Base-by-base conservation (phyloP, 2,113 vertebrate species). In the Tyto alba region DNA sequence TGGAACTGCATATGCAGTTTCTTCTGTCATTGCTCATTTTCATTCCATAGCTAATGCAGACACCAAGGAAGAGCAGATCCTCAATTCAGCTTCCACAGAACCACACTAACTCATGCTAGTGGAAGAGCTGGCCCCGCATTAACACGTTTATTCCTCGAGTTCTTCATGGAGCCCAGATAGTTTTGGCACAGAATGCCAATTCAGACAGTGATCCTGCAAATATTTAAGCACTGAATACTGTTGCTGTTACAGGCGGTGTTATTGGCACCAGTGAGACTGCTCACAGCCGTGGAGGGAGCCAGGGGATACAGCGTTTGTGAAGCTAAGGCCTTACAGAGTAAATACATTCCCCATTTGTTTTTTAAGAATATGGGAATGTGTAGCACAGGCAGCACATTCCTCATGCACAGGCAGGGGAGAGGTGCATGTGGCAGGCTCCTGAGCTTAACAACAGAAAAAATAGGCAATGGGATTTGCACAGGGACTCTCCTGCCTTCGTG, bases 1-100 rank as follows among this genome's bases (percentile, higher is more conserved):
- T 73, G 59, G 84, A 97, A 96, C 80, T 94, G 81, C 90, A 94
- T 29, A 90, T 10, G 7, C 87, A 95, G 94, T 97, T 96, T 92
- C 93, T 96, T 92, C 93, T 96, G 94, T 92, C 95, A 89, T 80
- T 96, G 90, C 90, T 97, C 86, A 50, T 83, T 97, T 95, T 92
- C 94, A 95, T 89, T 95, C 85, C 56, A 90, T 52, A 91, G 90
- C 93, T 83, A 92, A 97, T 80, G 89, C 77, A 82, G 82, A 90
- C 85, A 93, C 66, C 48, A 41, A 78, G 83, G 84, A 91, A 78
- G 63, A 76, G 45, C 32, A 62, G n/a, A 66, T 50, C 66, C n/a
- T 91, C n/a, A 25, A 4, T 66, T 73, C 8, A 60, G 74, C 67
- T 88, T 45, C 36, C 53, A 59, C 55, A 57, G 53, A 91, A n/a